Conservation (phyloP, 2,888 invertebrate species). For the Amphipyra tragopoginis region DNA sequence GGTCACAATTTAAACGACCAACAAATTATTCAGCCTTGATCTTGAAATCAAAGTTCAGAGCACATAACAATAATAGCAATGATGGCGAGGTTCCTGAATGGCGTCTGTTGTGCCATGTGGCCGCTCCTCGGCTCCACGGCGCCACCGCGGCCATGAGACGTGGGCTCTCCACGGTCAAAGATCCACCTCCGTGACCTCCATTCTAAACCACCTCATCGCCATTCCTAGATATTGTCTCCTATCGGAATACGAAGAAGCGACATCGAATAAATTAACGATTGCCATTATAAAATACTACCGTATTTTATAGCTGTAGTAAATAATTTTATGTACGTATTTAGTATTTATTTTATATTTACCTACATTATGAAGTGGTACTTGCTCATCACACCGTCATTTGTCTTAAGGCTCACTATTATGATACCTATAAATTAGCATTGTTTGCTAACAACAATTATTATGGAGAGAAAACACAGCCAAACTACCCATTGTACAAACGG, state of each 20-base stretch:
- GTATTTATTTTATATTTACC: constrained; percentile 26
- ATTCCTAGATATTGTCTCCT: constrained; percentile 57
- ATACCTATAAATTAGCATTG: constrained; percentile 20
- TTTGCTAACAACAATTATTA: constrained; percentile 8
- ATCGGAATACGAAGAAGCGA: constrained; percentile 36
- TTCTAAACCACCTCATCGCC: constrained; percentile 65
- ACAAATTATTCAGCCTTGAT: constrained; percentile 67
- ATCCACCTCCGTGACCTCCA: constrained; percentile 80
- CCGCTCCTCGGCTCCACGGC: constrained; percentile 75
- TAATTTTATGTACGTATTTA: constrained; percentile 31
- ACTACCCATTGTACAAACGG: constrained; percentile 3
- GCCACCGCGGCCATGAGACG: constrained; percentile 78
- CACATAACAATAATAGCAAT: constrained; percentile 66
- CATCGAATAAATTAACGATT: constrained; percentile 46
- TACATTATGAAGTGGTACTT: constrained; percentile 20
- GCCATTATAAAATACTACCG: constrained; percentile 41
- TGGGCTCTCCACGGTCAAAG: constrained; percentile 79
- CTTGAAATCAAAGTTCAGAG: constrained; percentile 69
- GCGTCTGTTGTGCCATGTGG: constrained; percentile 77
- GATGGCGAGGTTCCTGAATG: constrained; percentile 74
- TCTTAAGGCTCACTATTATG: constrained; percentile 15
- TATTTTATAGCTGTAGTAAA: constrained; percentile 45
- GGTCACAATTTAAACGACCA: neutral
- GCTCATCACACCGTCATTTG: constrained; percentile 29
- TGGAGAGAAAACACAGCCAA: constrained; percentile 16